Percentiles rank a stretch among this genome's conserved stretches.
These are phyloP conservation scores for Isaurus tuberculatus DNA, from an alignment of 92 coral and sea anemone species.

Conservation along the genomic window DNA sequence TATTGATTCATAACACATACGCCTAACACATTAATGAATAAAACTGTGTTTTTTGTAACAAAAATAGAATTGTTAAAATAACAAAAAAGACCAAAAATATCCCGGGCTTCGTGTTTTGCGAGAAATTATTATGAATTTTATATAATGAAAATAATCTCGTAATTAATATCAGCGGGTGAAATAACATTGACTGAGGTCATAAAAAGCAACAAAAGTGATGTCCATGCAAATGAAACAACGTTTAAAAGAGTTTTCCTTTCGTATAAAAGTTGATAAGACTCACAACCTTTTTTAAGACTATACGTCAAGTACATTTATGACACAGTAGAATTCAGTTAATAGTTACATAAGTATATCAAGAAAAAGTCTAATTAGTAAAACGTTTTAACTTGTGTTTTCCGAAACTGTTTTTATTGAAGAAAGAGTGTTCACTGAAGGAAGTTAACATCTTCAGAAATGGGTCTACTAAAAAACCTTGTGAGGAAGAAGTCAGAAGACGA, in stretches of 20 bases:
- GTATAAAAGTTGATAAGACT: neutral
- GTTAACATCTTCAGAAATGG: neutral
- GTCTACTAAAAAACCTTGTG: neutral
- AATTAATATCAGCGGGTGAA: conserved; percentile 1
- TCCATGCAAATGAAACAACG: neutral
- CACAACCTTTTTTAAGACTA: neutral
- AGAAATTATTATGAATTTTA: neutral
- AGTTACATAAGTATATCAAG: neutral
- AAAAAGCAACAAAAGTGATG: neutral
- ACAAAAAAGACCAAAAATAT: neutral
- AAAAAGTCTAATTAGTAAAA: neutral
- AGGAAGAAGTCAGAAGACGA: conserved; percentile 7
- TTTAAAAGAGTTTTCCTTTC: neutral
- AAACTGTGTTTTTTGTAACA: neutral
- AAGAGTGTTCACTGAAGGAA: too few relatives aligned
- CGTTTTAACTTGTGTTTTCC: neutral
- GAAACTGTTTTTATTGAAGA: neutral
- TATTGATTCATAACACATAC: neutral
- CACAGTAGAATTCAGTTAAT: neutral
- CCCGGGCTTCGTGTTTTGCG: neutral
- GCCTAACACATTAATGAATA: neutral
- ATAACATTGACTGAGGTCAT: neutral
- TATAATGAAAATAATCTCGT: neutral
- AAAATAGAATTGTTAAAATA: neutral
- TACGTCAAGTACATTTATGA: neutral